These are phyloP conservation scores for Dugesia japonica DNA, from an alignment of 2,888 invertebrate species.

Conservation along the genomic window DNA sequence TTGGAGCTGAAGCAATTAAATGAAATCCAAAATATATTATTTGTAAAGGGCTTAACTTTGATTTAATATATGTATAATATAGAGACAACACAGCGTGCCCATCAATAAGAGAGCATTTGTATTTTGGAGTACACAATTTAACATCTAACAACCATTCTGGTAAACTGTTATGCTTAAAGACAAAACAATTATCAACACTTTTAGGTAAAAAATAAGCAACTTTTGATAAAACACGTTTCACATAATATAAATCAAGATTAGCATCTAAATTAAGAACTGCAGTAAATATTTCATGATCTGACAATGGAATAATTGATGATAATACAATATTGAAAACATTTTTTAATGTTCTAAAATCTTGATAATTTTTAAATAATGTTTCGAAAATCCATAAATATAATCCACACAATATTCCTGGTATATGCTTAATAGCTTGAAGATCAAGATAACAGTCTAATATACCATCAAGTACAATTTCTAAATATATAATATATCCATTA, in stretches of 20 bases:
- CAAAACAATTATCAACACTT: background rate
- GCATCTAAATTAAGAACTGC: constrained; percentile 50
- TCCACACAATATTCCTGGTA: constrained; percentile 83
- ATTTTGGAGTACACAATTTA: constrained; percentile 88
- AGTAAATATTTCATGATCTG: constrained; percentile 45
- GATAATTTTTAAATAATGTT: constrained; percentile 61
- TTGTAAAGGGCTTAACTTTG: background rate
- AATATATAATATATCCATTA: constrained; percentile 57
- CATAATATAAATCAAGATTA: background rate
- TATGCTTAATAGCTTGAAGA: constrained; percentile 68
- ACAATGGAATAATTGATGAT: constrained; percentile 69
- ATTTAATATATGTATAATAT: background rate
- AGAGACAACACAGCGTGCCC: constrained; percentile 36
- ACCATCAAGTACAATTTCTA: constrained; percentile 66
- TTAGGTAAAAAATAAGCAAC: background rate
- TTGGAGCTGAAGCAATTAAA: constrained; percentile 21
- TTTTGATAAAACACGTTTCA: background rate
- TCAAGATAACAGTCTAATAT: constrained; percentile 81
- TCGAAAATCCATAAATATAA: constrained; percentile 85
- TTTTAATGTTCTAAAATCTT: constrained; percentile 58
- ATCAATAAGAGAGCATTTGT: constrained; percentile 60
- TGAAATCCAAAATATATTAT: constrained; percentile 23
- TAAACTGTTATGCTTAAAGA: constrained; percentile 77
- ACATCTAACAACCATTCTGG: constrained; percentile 85
- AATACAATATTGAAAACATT: constrained; percentile 66